Percentiles rank a stretch among this genome's conserved stretches.
Conservation (phyloP, 2,888 invertebrate genomes). For the Lamproptera curius region DNA sequence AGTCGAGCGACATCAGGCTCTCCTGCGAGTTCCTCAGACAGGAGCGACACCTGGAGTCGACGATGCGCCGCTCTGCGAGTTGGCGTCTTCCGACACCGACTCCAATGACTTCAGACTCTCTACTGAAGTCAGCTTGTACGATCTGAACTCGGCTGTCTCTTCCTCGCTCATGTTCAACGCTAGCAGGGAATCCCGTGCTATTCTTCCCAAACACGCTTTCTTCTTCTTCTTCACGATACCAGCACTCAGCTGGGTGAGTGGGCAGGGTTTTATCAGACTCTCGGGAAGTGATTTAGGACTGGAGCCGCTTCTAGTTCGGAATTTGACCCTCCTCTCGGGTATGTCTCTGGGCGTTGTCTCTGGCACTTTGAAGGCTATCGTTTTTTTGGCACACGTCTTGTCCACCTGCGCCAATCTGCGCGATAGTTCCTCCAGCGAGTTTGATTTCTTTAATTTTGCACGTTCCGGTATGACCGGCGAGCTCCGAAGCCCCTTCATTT, state of each 20-base stretch:
- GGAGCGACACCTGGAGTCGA: slow-evolving; percentile 60
- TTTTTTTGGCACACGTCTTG: slow-evolving; percentile 52
- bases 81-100: slow-evolving; percentile 68
- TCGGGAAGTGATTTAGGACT: slow-evolving; percentile 73
- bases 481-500: slow-evolving; percentile 43
- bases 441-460: slow-evolving; percentile 61
- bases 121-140: slow-evolving; percentile 64
- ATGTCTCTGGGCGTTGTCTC: slow-evolving; percentile 66
- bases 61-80: slow-evolving; percentile 62
- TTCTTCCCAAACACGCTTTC: slow-evolving; percentile 66
- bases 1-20: slow-evolving; percentile 67
- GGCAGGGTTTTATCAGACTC: slow-evolving; percentile 58
- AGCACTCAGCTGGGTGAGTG: slow-evolving; percentile 52
- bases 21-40: slow-evolving; percentile 66
- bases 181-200: slow-evolving; percentile 64
- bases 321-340: slow-evolving; percentile 51
- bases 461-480: slow-evolving; percentile 61
- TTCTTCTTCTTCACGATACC: slow-evolving; percentile 57
- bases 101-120: slow-evolving; percentile 66
- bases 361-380: slow-evolving; percentile 63
- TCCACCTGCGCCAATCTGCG: slow-evolving; percentile 37
- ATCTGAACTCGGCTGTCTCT: slow-evolving; percentile 65
- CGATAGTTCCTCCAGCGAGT: slow-evolving; percentile 60
- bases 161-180: slow-evolving; percentile 71
- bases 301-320: slow-evolving; percentile 57